Base-by-base conservation (phyloP, 2,888 invertebrate genomes). In the Leptinotarsa peninsularis region DNA sequence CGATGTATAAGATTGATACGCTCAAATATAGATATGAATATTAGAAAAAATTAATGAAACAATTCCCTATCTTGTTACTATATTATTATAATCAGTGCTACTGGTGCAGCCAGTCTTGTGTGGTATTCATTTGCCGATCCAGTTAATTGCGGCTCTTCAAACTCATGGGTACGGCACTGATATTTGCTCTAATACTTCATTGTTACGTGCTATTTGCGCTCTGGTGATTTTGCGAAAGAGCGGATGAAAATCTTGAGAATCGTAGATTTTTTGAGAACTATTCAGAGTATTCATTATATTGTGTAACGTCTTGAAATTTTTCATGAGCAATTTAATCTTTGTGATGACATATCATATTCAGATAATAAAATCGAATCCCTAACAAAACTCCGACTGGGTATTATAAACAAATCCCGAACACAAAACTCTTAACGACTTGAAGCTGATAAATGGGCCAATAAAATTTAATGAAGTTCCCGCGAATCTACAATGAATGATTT, bases 381-480 rank as follows among this genome's bases (percentile, higher is more conserved):
- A 33, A 33, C 33, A 33, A 33, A 7, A 33, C 33, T 33, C n/a
- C 54, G n/a, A 27, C 63, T 43, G n/a, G 15, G 43, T 43, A 43
- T 43, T 33, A n/a, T 33, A 33, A 33, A 63, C 43, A 63, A n/a
- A 23, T 18, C 23, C 4, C 33, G 27, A 43, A 18, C n/a, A n/a
- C 43, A 33, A 27, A 27, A n/a, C 43, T 33, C 13, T n/a, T 33
- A 17, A 63, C 33, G 33, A 63, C 43, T 27, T 60, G 14, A 15
- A 60, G 60, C 27, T 43, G 63, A 63, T 63, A 63, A 63, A 63
- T 33, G 33, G 3, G n/a, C 43, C 18, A 63, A 33, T 63, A 63
- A 63, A 63, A 63, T 43, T 43, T 2, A 63, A 63, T 33, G 33
- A 33, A 5, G 23, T 23, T 63, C 33, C 43, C 63, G 5, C 18